Evolutionary conservation across 2,888 invertebrate genomes (phyloP).

Genomic region (Halictus ligatus): DNA sequence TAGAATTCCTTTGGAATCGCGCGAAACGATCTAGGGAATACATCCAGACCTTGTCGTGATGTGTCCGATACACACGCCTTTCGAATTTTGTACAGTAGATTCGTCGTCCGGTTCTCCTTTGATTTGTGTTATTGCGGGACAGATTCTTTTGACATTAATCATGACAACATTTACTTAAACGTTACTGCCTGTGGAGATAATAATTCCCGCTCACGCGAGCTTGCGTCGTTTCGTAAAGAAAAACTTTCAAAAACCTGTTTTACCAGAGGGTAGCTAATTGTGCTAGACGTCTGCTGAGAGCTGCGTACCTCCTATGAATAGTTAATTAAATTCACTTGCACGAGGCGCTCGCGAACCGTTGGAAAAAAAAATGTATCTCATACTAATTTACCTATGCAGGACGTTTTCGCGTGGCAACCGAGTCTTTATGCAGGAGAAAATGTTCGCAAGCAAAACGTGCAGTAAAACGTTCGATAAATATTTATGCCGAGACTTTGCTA

Average conservation of each 20-base stretch:
- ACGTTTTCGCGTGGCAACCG: not conserved
- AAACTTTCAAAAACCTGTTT: conserved; percentile 1
- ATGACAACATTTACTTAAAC: conserved; percentile 12
- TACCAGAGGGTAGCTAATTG: not conserved
- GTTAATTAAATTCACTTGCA: conserved; percentile 2
- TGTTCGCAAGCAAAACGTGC: not conserved
- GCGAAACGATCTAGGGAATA: conserved; percentile 71
- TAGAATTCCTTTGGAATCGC: conserved; percentile 76
- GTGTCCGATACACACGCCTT: no score
- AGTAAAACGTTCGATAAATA: not conserved
- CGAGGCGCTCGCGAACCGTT: not conserved
- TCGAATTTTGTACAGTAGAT: not conserved
- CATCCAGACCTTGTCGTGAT: not conserved
- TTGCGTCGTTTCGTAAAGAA: not conserved
- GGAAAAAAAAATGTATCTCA: not conserved
- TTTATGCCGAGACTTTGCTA: not conserved
- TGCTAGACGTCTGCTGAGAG: conserved; percentile 3
- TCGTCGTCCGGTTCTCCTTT: not conserved
- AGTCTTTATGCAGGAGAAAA: not conserved
- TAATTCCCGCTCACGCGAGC: conserved; percentile 6
- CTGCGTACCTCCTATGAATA: not conserved
- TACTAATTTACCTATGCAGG: not conserved
- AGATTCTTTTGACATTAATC: not conserved
- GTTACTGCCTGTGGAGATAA: not conserved
- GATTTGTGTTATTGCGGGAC: not conserved